Evolutionary conservation across 2,797 vertebrate genomes (phyloP), one percentile per base, ranked within the genome.

Genomic region (Halcyon badia): DNA sequence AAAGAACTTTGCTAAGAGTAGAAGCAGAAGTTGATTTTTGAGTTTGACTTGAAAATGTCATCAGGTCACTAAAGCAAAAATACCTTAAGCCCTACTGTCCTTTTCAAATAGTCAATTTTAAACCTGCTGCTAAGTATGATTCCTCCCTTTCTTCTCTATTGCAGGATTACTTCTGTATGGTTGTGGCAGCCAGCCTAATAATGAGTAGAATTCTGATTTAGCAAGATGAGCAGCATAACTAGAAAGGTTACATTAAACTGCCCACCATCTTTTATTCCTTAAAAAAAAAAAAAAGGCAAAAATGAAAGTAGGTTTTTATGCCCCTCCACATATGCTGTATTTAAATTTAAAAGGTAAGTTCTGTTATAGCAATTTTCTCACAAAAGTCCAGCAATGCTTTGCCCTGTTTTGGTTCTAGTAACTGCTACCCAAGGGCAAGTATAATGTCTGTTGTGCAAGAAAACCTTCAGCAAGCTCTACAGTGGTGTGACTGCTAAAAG

Each of bases 171-270:
- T 88, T 95, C 58, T 90, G 10, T 49, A 30, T 2, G 4, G 21
- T 72, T 84, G 88, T 89, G 73, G 26, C 37, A 92, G 54, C 91
- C 30, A 72, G 58, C 75, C n/a, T 86, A 70, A 58, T 87, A 77
- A 89, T n/a, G 31, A 78, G 14, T 31, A 62, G 35, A 21, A 82
- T 72, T 92, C 33, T 82, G 37, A 78, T 93, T 75, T 69, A 89
- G 26, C 54, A 82, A 93, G 77, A 61, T 69, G 49, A 90, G 37
- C 54, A 91, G 6, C 25, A 31, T 7, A 35, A 25, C 20, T 30
- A 71, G 44, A 64, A 93, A 88, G 39, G 35, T 81, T 30, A 60
- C n/a, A 84, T 82, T 61, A 31, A 89, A 78, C 20, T 71, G 39
- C 5, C 5, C 28, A 62, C 42, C 3, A 5, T 90, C 49, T 81